These are phyloP conservation scores for Zosterops japonicus DNA, from an alignment of 2,113 vertebrate genomes.

Conservation along the genomic window DNA sequence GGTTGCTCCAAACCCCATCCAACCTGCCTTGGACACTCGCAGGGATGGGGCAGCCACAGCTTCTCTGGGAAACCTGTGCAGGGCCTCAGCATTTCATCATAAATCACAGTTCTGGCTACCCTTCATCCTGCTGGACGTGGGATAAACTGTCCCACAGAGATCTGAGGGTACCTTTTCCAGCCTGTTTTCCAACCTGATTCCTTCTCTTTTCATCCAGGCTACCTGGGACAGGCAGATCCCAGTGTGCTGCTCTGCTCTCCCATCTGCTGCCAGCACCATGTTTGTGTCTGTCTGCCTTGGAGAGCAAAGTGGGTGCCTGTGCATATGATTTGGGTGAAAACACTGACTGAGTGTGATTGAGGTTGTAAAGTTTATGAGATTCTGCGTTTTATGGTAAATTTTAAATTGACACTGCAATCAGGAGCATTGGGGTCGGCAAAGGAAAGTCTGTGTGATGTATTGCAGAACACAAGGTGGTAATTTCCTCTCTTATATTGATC, in stretches of 20 bases:
- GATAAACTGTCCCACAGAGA: neutral
- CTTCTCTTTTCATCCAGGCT: neutral
- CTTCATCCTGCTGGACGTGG: neutral
- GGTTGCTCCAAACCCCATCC: accelerated
- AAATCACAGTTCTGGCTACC: neutral
- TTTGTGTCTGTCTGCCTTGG: accelerated
- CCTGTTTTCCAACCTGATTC: neutral
- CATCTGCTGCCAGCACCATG: neutral
- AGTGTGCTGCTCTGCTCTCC: neutral
- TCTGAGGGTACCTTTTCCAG: neutral
- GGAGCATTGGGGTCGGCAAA: slow-evolving; percentile 1
- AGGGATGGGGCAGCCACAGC: neutral
- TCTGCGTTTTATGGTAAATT: slow-evolving; percentile 32
- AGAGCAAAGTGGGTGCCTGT: accelerated
- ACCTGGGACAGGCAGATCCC: neutral
- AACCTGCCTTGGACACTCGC: accelerated
- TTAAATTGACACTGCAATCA: slow-evolving; percentile 46
- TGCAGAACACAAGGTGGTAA: slow-evolving; percentile 30
- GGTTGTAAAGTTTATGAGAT: slow-evolving; percentile 47
- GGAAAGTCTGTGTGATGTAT: neutral
- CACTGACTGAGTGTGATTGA: neutral
- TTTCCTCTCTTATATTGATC: slow-evolving; percentile 37
- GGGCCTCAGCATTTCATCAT: accelerated
- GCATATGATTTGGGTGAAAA: neutral
- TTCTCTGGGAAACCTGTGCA: accelerated